Conservation (phyloP, 2,797 vertebrate species). For the Limosa lapponica region DNA sequence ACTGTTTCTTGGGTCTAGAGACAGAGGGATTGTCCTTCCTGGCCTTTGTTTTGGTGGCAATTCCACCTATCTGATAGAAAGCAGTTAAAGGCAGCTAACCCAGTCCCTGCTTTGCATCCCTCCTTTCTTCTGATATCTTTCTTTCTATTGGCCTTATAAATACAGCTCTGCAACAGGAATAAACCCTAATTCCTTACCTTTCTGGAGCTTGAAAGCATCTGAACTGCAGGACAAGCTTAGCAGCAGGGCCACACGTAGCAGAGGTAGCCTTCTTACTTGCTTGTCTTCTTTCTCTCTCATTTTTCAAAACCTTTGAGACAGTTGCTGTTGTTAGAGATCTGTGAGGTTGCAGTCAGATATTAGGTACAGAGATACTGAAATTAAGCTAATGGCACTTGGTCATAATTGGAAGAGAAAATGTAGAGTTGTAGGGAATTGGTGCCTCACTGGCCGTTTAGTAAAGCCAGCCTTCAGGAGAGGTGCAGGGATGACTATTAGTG, state of each 20-base stretch:
- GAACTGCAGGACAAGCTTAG: background rate
- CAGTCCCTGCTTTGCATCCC: background rate
- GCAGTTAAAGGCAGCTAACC: background rate
- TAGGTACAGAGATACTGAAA: background rate
- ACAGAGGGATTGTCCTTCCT: background rate
- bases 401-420: background rate
- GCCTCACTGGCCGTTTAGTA: background rate
- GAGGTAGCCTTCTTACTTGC: background rate
- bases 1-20: background rate
- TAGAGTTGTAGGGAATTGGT: background rate
- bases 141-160: background rate
- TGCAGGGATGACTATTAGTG: background rate
- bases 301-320: background rate
- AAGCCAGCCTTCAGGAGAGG: background rate
- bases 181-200: background rate
- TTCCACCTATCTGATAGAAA: background rate
- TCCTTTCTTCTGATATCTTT: background rate
- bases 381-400: background rate
- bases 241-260: background rate
- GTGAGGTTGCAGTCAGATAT: background rate
- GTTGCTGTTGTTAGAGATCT: background rate
- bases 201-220: background rate
- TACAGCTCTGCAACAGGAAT: background rate
- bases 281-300: background rate
- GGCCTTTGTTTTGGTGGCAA: background rate